phyloP scores from a whole-genome alignment of 2,797 vertebrate species.

The Muscicapa striata region DNA sequence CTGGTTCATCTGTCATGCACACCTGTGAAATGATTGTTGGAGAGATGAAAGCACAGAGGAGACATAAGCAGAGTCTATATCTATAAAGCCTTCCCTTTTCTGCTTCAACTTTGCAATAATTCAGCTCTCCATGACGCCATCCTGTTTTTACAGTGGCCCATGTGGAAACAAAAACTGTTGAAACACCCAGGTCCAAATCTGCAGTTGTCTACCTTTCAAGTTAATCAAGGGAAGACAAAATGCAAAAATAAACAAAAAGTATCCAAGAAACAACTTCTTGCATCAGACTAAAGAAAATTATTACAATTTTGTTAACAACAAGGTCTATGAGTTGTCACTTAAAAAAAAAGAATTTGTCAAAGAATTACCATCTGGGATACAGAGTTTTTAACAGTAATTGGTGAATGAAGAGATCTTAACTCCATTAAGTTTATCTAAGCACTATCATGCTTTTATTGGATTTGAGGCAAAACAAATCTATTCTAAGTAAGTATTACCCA shows the following conservation, averaged over 20 bases:
- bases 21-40: not conserved
- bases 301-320: conserved; percentile 23
- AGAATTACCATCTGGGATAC: conserved; percentile 18
- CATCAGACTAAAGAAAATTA: not conserved
- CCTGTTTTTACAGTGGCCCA: not conserved
- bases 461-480: conserved; percentile 36
- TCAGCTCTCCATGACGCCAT: not conserved
- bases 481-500: not conserved
- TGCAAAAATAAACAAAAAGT: not conserved
- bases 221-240: not conserved
- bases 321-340: conserved; percentile 39
- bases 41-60: conserved; percentile 6
- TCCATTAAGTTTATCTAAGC: not conserved
- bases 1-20: fast-evolving
- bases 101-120: not conserved
- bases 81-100: not conserved
- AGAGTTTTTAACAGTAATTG: not conserved
- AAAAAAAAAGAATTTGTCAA: not conserved
- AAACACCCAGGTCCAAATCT: not conserved
- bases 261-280: not conserved
- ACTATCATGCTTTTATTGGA: not conserved
- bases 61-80: not conserved
- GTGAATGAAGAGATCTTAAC: not conserved
- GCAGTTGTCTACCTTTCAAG: not conserved
- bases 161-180: not conserved